Evolutionary conservation across 30 jellyfish, hydroid and myxozoan genomes (phyloP), one percentile per base, ranked within the genome.

Genomic region (Catostylus mosaicus): DNA sequence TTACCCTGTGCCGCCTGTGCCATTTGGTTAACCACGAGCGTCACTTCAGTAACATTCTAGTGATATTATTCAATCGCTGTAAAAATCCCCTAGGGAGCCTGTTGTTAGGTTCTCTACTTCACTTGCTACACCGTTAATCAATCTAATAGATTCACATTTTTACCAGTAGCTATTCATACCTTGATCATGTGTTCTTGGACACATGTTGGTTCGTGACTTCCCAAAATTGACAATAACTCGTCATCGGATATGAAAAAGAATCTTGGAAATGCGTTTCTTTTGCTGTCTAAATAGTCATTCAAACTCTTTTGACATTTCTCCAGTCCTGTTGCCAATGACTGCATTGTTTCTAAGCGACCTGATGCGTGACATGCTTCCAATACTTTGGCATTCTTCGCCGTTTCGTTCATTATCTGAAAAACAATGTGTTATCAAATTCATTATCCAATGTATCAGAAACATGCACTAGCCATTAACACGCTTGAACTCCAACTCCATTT

Each of bases 161-260:
- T 26, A 45, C 36, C 37, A 43, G 73, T 0, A 16, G 38, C 26
- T 22, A 1, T 9, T 16, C 51, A 29, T 52, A 93, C 98, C 96
- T 93, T 93, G 69, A 93, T 93, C 97, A 93, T 93, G 88, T 93
- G 98, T 65, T 93, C 98, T 46, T 93, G 98, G 0, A 93, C 98
- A 83, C 98, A 93, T 0, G 97, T 88, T 34, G 98, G 96, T 50
- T 93, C 98, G 57, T 93, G 98, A 72, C 97, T 93, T 23, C 98
- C 98, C 71, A 93, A 73, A 36, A 93, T 93, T 18, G 98, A 93
- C 66, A 93, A 68, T 82, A 93, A 64, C 78, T 93, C 98, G 59
- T 93, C 98, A 48, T 93, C 98, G 33, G 98, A 93, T 36, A 93
- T 93, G 79, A 93, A 93, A 84, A 93, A 93, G 77, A 93, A 93